Base-by-base conservation (phyloP, 2,113 vertebrate species). In the Protobothrops mucrosquamatus region DNA sequence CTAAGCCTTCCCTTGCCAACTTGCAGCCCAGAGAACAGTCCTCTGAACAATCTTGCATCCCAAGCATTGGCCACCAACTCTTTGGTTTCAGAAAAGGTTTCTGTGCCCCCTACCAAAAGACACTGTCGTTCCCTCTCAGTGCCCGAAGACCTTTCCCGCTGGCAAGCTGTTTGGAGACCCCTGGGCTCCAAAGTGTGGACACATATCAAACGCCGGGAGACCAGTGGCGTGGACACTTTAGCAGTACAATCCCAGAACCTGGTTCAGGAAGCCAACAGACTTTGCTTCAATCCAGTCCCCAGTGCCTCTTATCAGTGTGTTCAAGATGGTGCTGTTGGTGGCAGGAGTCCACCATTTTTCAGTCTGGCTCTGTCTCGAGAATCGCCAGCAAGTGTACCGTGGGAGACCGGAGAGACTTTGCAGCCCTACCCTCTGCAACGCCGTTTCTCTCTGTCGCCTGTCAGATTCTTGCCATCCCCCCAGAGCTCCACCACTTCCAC, bases 101-200 rank as follows among this genome's bases (percentile, higher is more conserved):
- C 95, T 92, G 95, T 92, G 97, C 98, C 97, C 22, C 98, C 98
- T 81, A 98, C 98, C 55, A 98, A 98, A 96, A 98, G 98, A 96
- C 98, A 98, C 97, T 98, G 98, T 95, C 98, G 98, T 55, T 99
- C 98, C 88, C 98, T 98, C 48, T 98, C 98, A 29, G 98, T 98
- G 95, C 98, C 98, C 23, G 98, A 98, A 96, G 98, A 99, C 97
- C 97, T 99, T 95, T 98, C 98, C 93, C 98, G 97, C 93, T 99
- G 98, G 96, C 98, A 98, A 94, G 97, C 98, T 7, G 96, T 97
- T 92, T 99, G 98, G 98, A 98, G 98, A 95, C 98, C 98, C 3
- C 97, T 97, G 89, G 98, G 98, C 94, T 98, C 98, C 94, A 98
- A 98, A 96, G 97, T 98, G 92, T 99, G 98, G 98, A 98, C 98